phyloP scores from a whole-genome alignment of 2,797 vertebrate genomes.

The Notolepis coatsorum region DNA sequence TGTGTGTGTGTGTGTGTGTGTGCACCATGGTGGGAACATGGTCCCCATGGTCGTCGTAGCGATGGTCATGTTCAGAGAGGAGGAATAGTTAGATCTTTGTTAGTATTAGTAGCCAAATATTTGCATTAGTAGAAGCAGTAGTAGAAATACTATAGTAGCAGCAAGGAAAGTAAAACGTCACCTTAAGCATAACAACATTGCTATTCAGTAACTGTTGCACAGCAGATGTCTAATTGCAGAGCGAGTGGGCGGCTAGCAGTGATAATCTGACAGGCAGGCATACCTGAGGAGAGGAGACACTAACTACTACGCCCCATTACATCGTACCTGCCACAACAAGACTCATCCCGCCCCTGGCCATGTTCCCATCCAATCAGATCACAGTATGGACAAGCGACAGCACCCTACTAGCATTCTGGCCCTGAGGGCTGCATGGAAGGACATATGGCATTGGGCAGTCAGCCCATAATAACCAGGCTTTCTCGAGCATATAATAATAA shows the following conservation, averaged over 20 bases:
- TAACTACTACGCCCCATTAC: slow-evolving; percentile 16
- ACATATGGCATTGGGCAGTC: slow-evolving; percentile 23
- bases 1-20: neutral
- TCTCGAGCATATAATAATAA: too few relatives aligned
- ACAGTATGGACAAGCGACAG: slow-evolving; percentile 41
- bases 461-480: too few relatives aligned
- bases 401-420: slow-evolving; percentile 37
- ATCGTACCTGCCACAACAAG: slow-evolving; percentile 9
- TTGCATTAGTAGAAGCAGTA: neutral
- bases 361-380: slow-evolving; percentile 26
- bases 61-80: too few relatives aligned
- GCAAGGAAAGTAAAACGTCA: too few relatives aligned
- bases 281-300: too few relatives aligned
- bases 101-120: neutral
- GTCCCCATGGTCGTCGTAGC: too few relatives aligned
- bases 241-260: too few relatives aligned
- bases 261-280: too few relatives aligned
- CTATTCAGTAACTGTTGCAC: too few relatives aligned
- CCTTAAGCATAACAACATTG: too few relatives aligned
- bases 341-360: slow-evolving; percentile 16
- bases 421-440: slow-evolving; percentile 25
- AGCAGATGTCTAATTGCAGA: too few relatives aligned
- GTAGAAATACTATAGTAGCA: neutral
- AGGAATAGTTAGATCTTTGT: neutral
- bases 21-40: neutral